phyloP scores from a whole-genome alignment of 2,888 invertebrate species.

The Eupithecia insigniata region DNA sequence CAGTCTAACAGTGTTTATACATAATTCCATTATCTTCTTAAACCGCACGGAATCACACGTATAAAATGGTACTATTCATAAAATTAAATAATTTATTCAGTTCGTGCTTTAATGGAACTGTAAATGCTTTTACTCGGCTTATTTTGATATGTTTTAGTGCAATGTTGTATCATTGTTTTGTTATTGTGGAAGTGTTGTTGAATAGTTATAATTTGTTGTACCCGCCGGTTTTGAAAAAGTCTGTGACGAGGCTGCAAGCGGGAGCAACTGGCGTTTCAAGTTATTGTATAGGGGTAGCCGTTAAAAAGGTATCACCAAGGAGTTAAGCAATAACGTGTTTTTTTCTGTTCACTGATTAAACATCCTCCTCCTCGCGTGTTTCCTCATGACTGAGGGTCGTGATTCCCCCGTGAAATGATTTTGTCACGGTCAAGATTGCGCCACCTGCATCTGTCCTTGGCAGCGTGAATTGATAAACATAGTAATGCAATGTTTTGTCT shows the following conservation, averaged over 20 bases:
- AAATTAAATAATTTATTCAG: conserved; percentile 47
- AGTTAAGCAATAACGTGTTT: no score
- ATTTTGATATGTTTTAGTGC: conserved; percentile 69
- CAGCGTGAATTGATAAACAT: no score
- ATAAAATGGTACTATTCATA: conserved; percentile 57
- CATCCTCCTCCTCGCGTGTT: no score
- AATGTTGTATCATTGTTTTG: conserved; percentile 70
- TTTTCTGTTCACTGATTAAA: no score
- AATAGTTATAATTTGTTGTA: conserved; percentile 71
- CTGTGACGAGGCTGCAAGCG: conserved; percentile 49
- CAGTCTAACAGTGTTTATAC: conserved; percentile 2
- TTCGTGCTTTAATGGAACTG: conserved; percentile 60
- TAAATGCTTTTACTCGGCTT: conserved; percentile 64
- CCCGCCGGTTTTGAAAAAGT: conserved; percentile 65
- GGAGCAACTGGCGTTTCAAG: conserved; percentile 43
- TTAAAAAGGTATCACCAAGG: conserved; percentile 63
- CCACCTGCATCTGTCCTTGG: no score
- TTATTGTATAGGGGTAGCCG: conserved; percentile 51
- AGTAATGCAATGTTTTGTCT: no score
- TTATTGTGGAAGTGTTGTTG: conserved; percentile 71
- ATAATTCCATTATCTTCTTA: not conserved
- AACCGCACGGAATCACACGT: conserved; percentile 21
- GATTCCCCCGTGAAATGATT: no score
- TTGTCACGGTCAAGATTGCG: no score
- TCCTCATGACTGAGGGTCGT: no score